Conservation (phyloP, 1,140 invertebrate species). For the Bombus polaris region DNA sequence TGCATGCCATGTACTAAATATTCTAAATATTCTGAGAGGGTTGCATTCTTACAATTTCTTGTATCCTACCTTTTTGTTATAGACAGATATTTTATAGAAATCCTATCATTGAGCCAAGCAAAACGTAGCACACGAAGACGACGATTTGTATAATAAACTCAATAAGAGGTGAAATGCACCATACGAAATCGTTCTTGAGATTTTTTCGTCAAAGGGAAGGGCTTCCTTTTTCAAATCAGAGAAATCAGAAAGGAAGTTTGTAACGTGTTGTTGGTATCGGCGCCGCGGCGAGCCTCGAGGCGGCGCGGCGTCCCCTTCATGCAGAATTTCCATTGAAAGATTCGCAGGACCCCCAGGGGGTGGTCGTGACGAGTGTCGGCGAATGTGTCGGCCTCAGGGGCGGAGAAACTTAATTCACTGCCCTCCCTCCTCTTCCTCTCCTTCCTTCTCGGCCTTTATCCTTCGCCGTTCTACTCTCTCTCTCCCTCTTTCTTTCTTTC, state of each 20-base stretch:
- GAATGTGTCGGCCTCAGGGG: slow-evolving; percentile 74
- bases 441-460: slow-evolving; percentile 10
- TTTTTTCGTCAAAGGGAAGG: not conserved
- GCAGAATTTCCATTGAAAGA: slow-evolving; percentile 70
- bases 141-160: not conserved
- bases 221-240: not conserved
- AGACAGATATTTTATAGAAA: no score
- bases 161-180: not conserved
- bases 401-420: slow-evolving; percentile 72
- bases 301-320: slow-evolving; percentile 66
- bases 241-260: not conserved
- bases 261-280: not conserved
- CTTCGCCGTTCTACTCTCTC: slow-evolving; percentile 1
- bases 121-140: no score
- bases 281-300: slow-evolving; percentile 53
- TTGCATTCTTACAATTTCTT: no score
- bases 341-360: slow-evolving; percentile 67
- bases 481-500: not conserved
- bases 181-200: not conserved
- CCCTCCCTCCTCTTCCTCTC: slow-evolving; percentile 58
- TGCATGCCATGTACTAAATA: no score
- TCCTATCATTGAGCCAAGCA: no score
- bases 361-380: slow-evolving; percentile 67
- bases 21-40: no score
- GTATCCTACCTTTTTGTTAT: no score